Percentiles rank a stretch among this genome's conserved stretches.
Evolutionary conservation across 2,888 invertebrate species (phyloP).

Genomic region (Eumacrocentrus americanus): DNA sequence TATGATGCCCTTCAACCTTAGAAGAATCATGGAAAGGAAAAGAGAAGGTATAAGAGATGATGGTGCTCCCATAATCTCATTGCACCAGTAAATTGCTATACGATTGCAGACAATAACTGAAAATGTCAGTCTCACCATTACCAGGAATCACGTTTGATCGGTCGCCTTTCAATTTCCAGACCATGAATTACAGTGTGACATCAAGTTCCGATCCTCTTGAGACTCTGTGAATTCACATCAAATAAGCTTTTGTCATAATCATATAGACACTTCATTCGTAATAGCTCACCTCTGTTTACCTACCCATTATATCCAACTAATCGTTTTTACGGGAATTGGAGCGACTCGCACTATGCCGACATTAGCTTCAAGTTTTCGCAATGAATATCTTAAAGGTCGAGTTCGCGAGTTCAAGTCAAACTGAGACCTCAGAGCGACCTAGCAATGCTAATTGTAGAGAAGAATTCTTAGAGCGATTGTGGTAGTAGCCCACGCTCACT

Average conservation of each 20-base stretch:
- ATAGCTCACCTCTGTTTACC: too few species aligned
- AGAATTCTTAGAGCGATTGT: constrained; percentile 26
- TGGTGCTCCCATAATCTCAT: constrained; percentile 46
- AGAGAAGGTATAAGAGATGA: not conserved
- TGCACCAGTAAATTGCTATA: constrained; percentile 42
- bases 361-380: constrained; percentile 32
- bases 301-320: too few species aligned
- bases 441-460: constrained; percentile 40
- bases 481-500: constrained; percentile 31
- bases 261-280: too few species aligned
- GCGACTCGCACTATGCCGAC: too few species aligned
- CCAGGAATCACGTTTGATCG: constrained; percentile 56
- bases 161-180: constrained; percentile 33
- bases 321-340: too few species aligned
- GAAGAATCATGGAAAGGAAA: too few species aligned
- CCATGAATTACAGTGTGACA: constrained; percentile 18
- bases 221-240: too few species aligned
- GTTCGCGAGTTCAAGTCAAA: constrained; percentile 44
- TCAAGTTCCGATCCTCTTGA: too few species aligned
- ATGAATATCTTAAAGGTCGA: constrained; percentile 46
- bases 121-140: constrained; percentile 61
- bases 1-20: too few species aligned
- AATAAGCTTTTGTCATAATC: too few species aligned
- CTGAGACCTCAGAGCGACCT: constrained; percentile 33
- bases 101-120: constrained; percentile 53